These are phyloP conservation scores for Sylvia borin DNA, from an alignment of 2,797 vertebrate species.

Conservation along the genomic window DNA sequence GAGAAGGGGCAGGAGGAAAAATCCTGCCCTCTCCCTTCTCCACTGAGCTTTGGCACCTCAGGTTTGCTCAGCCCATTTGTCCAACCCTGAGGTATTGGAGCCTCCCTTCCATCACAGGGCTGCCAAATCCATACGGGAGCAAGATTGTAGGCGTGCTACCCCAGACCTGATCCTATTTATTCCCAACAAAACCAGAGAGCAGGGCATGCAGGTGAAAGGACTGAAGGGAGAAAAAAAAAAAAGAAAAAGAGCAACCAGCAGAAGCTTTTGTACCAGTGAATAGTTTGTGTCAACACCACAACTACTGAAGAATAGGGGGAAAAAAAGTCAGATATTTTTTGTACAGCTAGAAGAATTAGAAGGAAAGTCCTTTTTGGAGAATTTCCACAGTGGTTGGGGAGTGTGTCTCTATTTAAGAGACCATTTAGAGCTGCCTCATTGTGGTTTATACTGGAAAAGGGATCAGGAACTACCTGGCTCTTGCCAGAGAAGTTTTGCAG, in stretches of 20 bases:
- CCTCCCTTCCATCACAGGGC: background rate
- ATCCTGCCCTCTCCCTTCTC: background rate
- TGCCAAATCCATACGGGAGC: accelerated
- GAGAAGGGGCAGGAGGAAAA: background rate
- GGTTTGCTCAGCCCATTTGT: background rate
- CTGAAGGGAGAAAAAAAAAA: accelerated
- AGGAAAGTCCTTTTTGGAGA: background rate
- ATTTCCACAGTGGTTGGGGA: background rate
- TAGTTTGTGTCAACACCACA: background rate
- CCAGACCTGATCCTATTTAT: background rate
- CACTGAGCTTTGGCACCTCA: background rate
- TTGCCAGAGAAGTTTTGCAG: background rate
- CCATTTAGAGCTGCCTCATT: background rate
- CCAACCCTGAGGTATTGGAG: background rate
- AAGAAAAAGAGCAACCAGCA: background rate
- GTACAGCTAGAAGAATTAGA: background rate
- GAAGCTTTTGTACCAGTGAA: background rate
- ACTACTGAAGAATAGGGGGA: background rate
- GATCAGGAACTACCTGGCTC: background rate
- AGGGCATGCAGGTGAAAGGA: background rate
- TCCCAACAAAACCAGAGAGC: background rate
- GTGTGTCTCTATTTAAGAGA: background rate
- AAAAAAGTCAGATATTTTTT: background rate
- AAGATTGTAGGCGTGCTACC: accelerated
- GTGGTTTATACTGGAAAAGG: background rate